These are phyloP conservation scores for Chelon labrosus DNA, from an alignment of 2,797 vertebrate species.

Conservation along the genomic window DNA sequence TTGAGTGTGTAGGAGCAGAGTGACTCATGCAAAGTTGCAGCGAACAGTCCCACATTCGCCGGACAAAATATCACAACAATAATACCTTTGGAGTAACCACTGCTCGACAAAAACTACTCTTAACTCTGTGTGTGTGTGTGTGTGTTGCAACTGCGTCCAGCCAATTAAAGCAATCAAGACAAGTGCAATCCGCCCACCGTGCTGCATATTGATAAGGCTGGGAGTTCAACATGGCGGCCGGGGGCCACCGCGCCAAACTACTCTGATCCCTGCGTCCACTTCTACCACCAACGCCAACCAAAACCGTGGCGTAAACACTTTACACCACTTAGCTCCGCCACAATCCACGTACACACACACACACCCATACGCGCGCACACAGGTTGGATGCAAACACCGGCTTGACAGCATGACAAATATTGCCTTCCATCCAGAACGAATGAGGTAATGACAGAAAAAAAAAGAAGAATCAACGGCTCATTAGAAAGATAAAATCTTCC, in stretches of 20 bases:
- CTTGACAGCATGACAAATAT: constrained; percentile 78
- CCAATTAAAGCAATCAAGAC: constrained; percentile 78
- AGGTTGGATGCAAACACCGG: constrained; percentile 43
- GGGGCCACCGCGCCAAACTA: constrained; percentile 45
- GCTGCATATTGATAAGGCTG: constrained; percentile 72
- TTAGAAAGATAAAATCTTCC: constrained; percentile 78
- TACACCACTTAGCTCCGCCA: constrained; percentile 49
- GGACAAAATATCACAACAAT: constrained; percentile 62
- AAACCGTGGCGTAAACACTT: constrained; percentile 61
- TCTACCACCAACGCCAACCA: constrained; percentile 57
- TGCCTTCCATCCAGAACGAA: constrained; percentile 73
- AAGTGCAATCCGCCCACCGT: constrained; percentile 70
- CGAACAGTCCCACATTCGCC: constrained; percentile 51
- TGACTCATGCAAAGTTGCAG: constrained; percentile 72
- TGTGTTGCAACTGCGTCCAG: constrained; percentile 41
- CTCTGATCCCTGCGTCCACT: constrained; percentile 63
- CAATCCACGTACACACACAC: constrained; percentile 28
- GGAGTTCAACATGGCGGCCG: constrained; percentile 44
- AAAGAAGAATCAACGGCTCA: constrained; percentile 69
- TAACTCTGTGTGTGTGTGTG: constrained; percentile 18
- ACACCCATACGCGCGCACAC: background rate
- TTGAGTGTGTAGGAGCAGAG: constrained; percentile 72
- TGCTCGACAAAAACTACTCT: constrained; percentile 12
- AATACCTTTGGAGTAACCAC: constrained; percentile 31
- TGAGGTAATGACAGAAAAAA: constrained; percentile 64